These are phyloP conservation scores for Mellivora capensis DNA, from an alignment of 2,113 vertebrate genomes.

Conservation along the genomic window DNA sequence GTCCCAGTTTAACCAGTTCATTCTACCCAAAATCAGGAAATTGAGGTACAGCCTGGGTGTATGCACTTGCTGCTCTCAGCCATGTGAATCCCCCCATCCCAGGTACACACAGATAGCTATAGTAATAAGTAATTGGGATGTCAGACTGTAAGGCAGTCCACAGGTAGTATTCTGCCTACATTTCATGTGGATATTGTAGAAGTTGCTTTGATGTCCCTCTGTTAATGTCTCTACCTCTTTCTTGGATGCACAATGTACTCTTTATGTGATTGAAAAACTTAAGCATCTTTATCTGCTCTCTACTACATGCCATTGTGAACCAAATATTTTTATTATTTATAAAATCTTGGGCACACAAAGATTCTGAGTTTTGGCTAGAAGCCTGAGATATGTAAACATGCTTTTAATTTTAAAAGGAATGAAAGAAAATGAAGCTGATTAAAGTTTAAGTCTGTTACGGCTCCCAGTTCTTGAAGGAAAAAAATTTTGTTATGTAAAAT, in stretches of 20 bases:
- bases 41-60: background rate
- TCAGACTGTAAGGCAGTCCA: background rate
- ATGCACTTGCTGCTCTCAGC: background rate
- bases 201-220: background rate
- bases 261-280: background rate
- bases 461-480: background rate
- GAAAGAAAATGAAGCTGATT: conserved; percentile 21
- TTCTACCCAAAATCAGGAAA: background rate
- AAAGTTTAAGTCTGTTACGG: conserved; percentile 7
- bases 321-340: background rate
- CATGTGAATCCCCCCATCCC: background rate
- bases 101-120: fast-evolving
- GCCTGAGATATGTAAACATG: background rate
- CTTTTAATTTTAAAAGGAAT: conserved; percentile 32
- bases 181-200: background rate
- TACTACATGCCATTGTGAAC: background rate
- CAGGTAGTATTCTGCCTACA: background rate
- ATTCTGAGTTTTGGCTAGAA: background rate
- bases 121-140: background rate
- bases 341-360: background rate
- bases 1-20: background rate
- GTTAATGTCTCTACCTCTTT: background rate
- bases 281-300: background rate
- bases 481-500: background rate
- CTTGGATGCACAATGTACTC: background rate